phyloP scores from a whole-genome alignment of 2,113 vertebrate genomes.

The Leptocoma aspasia region DNA sequence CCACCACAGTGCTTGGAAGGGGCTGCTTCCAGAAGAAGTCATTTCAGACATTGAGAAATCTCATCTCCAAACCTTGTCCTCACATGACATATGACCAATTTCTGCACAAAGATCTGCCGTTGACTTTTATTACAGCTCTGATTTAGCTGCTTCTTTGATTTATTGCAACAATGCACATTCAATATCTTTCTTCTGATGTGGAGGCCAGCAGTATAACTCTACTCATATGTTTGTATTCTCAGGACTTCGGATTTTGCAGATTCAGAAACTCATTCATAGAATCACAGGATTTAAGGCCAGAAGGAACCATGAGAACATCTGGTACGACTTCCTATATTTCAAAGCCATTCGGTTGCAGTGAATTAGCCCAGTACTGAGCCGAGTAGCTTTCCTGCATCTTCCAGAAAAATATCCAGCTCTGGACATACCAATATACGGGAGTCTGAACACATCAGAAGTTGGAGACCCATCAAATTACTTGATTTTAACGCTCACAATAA shows the following conservation, averaged over 20 bases:
- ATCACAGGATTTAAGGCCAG: slow-evolving; percentile 39
- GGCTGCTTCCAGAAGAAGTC: slow-evolving; percentile 9
- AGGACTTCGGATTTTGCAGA: slow-evolving; percentile 27
- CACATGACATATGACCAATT: slow-evolving; percentile 45
- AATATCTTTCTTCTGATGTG: slow-evolving; percentile 51
- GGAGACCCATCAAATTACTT: background rate
- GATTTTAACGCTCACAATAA: background rate
- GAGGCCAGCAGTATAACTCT: slow-evolving; percentile 59
- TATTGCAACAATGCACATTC: slow-evolving; percentile 55
- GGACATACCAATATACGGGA: background rate
- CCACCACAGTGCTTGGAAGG: slow-evolving; percentile 18
- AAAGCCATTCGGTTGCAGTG: slow-evolving; percentile 35
- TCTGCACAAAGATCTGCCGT: slow-evolving; percentile 52
- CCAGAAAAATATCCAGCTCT: slow-evolving; percentile 15
- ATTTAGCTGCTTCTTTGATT: slow-evolving; percentile 57
- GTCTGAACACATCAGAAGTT: background rate
- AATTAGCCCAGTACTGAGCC: background rate
- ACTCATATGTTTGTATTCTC: slow-evolving; percentile 59
- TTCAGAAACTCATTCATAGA: slow-evolving; percentile 61
- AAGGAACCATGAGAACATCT: slow-evolving; percentile 50
- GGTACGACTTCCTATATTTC: slow-evolving; percentile 53
- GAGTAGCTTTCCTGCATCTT: slow-evolving; percentile 4
- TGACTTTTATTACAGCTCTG: slow-evolving; percentile 51
- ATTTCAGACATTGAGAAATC: slow-evolving; percentile 51
- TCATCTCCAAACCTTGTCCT: slow-evolving; percentile 39